Percentiles rank a stretch among this genome's conserved stretches.
phyloP scores from a whole-genome alignment of 2,888 invertebrate species.

The Bhutanitis thaidina region DNA sequence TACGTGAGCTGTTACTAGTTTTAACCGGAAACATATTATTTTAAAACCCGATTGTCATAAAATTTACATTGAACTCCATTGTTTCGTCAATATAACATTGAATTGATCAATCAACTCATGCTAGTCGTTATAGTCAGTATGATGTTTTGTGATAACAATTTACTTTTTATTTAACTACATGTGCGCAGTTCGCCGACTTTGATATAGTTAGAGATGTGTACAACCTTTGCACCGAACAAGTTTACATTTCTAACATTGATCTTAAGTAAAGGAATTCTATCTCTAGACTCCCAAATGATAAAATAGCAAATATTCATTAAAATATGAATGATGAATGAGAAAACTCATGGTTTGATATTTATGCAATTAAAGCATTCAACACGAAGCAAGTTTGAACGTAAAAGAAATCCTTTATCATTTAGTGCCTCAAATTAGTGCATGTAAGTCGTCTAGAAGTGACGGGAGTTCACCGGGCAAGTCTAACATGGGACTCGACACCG shows the following conservation, averaged over 20 bases:
- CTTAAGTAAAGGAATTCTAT: constrained; percentile 48
- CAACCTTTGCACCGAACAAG: constrained; percentile 45
- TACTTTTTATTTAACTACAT: too few relatives aligned
- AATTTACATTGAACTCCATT: too few relatives aligned
- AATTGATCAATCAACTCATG: too few relatives aligned
- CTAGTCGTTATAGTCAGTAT: too few relatives aligned
- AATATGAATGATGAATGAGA: constrained; percentile 44
- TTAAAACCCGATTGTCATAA: too few relatives aligned
- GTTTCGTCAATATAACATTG: too few relatives aligned
- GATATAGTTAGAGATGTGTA: not conserved
- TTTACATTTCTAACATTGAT: constrained; percentile 62
- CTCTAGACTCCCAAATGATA: constrained; percentile 75
- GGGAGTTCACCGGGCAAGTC: constrained; percentile 44
- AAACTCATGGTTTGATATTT: constrained; percentile 3
- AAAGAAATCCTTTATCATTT: constrained; percentile 75
- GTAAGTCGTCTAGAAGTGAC: constrained; percentile 55
- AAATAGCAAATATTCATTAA: constrained; percentile 59
- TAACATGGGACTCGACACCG: constrained; percentile 32
- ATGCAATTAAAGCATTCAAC: constrained; percentile 51
- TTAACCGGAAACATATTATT: too few relatives aligned
- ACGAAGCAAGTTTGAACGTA: constrained; percentile 53
- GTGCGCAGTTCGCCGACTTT: not conserved
- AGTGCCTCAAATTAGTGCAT: constrained; percentile 71
- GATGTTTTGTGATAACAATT: too few relatives aligned
- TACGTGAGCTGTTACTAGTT: too few relatives aligned